A percentile compares a stretch with the other conserved stretches of the same genome.
Evolutionary conservation across 1,140 invertebrate species (phyloP).

Genomic region (Andricus grossulariae): DNA sequence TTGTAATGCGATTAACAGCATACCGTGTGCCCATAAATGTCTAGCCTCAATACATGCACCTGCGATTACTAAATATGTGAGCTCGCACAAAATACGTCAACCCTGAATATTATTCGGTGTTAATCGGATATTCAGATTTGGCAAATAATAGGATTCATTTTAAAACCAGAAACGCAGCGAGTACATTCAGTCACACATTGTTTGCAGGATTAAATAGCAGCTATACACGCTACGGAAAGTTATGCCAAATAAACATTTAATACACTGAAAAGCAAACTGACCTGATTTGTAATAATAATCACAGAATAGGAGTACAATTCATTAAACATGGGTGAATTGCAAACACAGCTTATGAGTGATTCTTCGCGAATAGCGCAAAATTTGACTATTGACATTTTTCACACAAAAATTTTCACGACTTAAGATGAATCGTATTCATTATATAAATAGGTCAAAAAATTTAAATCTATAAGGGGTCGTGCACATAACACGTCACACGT

Average conservation of each 20-base stretch:
- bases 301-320: background rate
- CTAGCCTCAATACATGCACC: constrained; percentile 20
- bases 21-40: constrained; percentile 33
- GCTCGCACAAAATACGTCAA: constrained; percentile 20
- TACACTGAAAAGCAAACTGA: background rate
- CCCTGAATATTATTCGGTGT: constrained; percentile 2
- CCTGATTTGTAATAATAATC: background rate
- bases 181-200: background rate
- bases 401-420: too few relatives aligned
- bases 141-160: constrained; percentile 1
- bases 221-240: background rate
- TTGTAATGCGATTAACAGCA: constrained; percentile 62
- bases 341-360: too few relatives aligned
- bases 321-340: background rate
- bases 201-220: background rate
- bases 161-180: background rate
- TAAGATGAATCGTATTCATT: too few relatives aligned
- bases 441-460: too few relatives aligned
- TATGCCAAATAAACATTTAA: background rate
- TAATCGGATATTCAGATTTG: background rate
- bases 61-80: constrained; percentile 4
- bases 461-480: too few relatives aligned
- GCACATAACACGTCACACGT: too few relatives aligned
- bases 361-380: too few relatives aligned
- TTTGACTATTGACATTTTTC: too few relatives aligned